Conservation (phyloP, 2,888 invertebrate genomes). For the Eilema depressum region DNA sequence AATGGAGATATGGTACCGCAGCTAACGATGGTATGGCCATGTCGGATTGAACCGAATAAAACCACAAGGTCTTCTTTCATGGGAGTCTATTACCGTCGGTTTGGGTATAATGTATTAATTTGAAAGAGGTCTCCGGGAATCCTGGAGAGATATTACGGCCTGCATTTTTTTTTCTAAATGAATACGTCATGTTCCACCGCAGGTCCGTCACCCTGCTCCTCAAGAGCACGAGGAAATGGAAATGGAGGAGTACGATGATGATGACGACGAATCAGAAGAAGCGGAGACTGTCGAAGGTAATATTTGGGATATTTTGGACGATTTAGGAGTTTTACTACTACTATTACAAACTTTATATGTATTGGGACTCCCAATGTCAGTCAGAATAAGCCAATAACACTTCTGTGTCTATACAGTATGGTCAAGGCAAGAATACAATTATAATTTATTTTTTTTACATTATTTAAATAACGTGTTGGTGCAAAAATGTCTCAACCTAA, state of each 20-base stretch:
- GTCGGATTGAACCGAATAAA: too few relatives aligned
- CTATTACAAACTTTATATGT: too few relatives aligned
- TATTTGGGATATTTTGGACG: background rate
- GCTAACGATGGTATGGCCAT: too few relatives aligned
- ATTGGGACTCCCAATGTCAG: too few relatives aligned
- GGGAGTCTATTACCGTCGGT: too few relatives aligned
- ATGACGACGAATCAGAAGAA: slow-evolving; percentile 30
- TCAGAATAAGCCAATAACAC: too few relatives aligned
- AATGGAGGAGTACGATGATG: slow-evolving; percentile 23
- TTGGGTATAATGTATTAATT: too few relatives aligned
- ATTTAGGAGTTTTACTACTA: background rate
- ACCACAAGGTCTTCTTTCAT: too few relatives aligned
- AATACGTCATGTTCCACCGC: background rate
- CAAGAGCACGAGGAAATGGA: slow-evolving; percentile 13
- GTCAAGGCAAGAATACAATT: background rate
- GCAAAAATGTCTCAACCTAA: background rate
- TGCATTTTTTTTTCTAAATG: background rate
- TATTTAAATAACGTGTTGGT: background rate
- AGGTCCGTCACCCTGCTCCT: slow-evolving; percentile 15
- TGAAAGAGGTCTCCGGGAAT: too few relatives aligned
- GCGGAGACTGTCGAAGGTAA: slow-evolving; percentile 20
- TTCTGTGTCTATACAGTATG: too few relatives aligned
- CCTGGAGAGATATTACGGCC: too few relatives aligned
- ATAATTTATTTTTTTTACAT: background rate
- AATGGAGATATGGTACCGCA: too few relatives aligned